phyloP scores from a whole-genome alignment of 1,140 invertebrate species.

The Neodiprion fabricii region DNA sequence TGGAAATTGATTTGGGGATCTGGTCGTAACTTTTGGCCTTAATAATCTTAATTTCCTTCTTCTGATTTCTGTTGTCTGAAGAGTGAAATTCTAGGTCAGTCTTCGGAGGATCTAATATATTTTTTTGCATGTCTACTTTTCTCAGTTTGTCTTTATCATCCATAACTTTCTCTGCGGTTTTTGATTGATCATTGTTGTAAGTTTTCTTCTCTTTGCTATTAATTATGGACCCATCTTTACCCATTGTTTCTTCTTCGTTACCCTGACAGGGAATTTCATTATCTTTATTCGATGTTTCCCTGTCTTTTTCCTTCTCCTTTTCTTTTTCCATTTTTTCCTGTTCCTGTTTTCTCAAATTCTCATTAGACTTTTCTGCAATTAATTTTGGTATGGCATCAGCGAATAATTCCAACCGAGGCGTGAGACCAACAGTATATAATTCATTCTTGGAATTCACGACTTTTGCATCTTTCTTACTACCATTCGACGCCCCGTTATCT shows the following conservation, averaged over 20 bases:
- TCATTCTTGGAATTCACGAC: conserved; percentile 45
- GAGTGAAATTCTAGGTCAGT: conserved; percentile 18
- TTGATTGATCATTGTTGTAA: not conserved
- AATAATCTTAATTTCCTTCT: conserved; percentile 31
- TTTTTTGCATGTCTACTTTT: conserved; percentile 1
- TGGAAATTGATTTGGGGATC: conserved; percentile 33
- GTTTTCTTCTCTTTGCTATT: not conserved
- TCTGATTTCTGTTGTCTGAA: conserved; percentile 30
- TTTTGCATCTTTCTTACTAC: conserved; percentile 29
- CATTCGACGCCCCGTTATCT: conserved; percentile 25
- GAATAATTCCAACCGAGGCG: conserved; percentile 55
- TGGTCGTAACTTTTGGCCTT: conserved; percentile 53
- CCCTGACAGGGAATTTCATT: not conserved
- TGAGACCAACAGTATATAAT: conserved; percentile 51
- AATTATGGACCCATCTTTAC: not conserved
- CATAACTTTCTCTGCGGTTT: not conserved
- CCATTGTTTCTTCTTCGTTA: not conserved
- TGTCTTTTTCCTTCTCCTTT: not conserved
- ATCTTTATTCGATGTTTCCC: not conserved
- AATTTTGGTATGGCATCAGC: conserved; percentile 57
- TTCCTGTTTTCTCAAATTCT: conserved; percentile 28
- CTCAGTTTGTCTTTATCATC: not conserved
- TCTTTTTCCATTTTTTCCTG: conserved; percentile 23
- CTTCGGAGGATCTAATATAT: conserved; percentile 26
- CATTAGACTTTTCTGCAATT: conserved; percentile 49